Evolutionary conservation across 1,140 invertebrate genomes (phyloP).

Genomic region (Macrobrachium rosenbergii): DNA sequence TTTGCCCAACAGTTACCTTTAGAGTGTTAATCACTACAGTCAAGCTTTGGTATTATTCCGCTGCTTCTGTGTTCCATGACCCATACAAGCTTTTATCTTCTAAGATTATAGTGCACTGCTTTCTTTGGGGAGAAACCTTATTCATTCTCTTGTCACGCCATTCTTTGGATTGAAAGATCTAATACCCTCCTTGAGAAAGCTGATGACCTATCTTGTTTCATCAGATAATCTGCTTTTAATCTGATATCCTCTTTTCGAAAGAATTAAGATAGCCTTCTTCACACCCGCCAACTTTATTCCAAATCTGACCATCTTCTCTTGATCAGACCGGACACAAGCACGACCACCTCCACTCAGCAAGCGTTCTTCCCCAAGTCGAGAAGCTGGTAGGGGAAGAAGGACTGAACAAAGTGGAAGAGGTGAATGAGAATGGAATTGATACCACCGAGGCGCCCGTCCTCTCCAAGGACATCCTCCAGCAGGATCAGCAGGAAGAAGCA

Average conservation of each 20-base stretch:
- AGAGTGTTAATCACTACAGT: too few relatives aligned
- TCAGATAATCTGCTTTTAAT: too few relatives aligned
- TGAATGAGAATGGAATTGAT: background rate
- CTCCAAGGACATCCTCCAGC: background rate
- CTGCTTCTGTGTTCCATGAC: too few relatives aligned
- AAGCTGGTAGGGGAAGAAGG: background rate
- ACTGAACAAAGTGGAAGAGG: slow-evolving; percentile 1
- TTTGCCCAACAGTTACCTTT: too few relatives aligned
- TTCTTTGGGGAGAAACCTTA: too few relatives aligned
- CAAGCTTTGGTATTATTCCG: too few relatives aligned
- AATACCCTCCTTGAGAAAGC: background rate
- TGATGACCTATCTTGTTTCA: too few relatives aligned
- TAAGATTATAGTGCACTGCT: too few relatives aligned
- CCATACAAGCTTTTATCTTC: too few relatives aligned
- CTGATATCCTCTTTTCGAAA: too few relatives aligned
- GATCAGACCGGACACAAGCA: slow-evolving; percentile 1
- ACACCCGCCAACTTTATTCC: background rate
- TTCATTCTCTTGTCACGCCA: too few relatives aligned
- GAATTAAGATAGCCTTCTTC: background rate
- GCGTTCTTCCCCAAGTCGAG: background rate
- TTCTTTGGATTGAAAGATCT: background rate
- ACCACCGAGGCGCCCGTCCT: background rate
- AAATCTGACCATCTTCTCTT: too few relatives aligned
- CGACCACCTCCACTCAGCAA: background rate
- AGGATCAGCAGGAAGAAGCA: background rate